These are phyloP conservation scores for Caenorhabditis sp. DNA, from an alignment of 2,888 invertebrate species.

Conservation along the genomic window DNA sequence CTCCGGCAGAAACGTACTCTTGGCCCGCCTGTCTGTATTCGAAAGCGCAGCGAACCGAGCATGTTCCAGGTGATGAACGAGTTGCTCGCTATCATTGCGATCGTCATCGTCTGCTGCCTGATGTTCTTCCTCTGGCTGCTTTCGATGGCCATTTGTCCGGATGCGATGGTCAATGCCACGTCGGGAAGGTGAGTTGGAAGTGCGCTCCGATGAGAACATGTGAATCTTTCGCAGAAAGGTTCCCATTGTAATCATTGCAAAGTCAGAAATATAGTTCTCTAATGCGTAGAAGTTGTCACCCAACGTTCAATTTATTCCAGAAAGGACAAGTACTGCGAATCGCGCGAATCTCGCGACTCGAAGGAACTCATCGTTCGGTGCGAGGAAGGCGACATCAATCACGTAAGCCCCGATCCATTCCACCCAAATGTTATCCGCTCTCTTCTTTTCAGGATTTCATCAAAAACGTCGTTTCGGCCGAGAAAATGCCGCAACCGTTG, in stretches of 20 bases:
- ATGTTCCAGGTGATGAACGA: slow-evolving; percentile 71
- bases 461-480: slow-evolving; percentile 53
- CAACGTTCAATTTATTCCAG: slow-evolving; percentile 39
- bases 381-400: slow-evolving; percentile 61
- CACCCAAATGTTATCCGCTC: background rate
- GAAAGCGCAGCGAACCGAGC: no score
- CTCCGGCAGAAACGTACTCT: no score
- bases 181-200: slow-evolving; percentile 64
- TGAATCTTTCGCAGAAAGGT: background rate
- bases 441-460: slow-evolving; percentile 47
- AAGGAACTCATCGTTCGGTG: slow-evolving; percentile 69
- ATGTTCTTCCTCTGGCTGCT: slow-evolving; percentile 77
- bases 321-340: slow-evolving; percentile 60
- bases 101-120: slow-evolving; percentile 75
- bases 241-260: no score
- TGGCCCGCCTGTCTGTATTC: no score
- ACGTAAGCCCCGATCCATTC: slow-evolving; percentile 47
- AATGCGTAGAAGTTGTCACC: no score
- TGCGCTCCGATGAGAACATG: background rate
- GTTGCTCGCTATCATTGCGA: slow-evolving; percentile 74
- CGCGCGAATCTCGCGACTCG: slow-evolving; percentile 67
- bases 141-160: slow-evolving; percentile 77
- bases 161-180: slow-evolving; percentile 73
- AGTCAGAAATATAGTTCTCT: no score
- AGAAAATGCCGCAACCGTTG: slow-evolving; percentile 48